Evolutionary conservation across 2,113 vertebrate species (phyloP).

Genomic region (Bos indicus): DNA sequence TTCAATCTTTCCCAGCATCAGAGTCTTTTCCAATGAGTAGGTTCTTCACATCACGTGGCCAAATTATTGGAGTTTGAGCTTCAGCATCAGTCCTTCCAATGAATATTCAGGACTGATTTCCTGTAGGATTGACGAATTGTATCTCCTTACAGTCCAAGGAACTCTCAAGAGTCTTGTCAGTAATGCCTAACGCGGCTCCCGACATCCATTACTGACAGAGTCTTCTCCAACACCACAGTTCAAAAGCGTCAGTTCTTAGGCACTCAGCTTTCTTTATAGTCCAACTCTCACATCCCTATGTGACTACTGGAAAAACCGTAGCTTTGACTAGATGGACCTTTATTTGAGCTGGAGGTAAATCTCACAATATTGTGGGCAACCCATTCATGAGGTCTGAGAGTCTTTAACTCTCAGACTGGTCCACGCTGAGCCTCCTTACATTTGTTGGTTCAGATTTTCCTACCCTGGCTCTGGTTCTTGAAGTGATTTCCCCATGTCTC

Average conservation of each 20-base stretch:
- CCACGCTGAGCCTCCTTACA: not conserved
- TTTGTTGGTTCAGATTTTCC: not conserved
- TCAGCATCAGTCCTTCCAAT: not conserved
- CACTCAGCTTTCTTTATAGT: not conserved
- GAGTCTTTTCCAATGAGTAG: not conserved
- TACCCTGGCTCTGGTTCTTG: too few relatives aligned
- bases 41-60: not conserved
- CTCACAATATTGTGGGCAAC: not conserved
- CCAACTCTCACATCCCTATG: not conserved
- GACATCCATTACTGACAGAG: not conserved
- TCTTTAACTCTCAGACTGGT: not conserved
- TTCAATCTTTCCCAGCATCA: not conserved
- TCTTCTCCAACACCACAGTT: not conserved
- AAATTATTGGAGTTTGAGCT: not conserved
- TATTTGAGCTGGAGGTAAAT: not conserved
- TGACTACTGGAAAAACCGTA: not conserved
- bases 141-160: not conserved
- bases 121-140: not conserved
- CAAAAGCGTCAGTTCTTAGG: fast-evolving
- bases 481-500: not conserved
- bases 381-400: not conserved
- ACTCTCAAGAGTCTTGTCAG: not conserved
- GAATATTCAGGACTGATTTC: not conserved
- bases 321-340: not conserved
- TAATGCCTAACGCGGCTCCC: too few relatives aligned